Evolutionary conservation across 2,888 invertebrate species (phyloP).

Genomic region (Ametastegia equiseti): DNA sequence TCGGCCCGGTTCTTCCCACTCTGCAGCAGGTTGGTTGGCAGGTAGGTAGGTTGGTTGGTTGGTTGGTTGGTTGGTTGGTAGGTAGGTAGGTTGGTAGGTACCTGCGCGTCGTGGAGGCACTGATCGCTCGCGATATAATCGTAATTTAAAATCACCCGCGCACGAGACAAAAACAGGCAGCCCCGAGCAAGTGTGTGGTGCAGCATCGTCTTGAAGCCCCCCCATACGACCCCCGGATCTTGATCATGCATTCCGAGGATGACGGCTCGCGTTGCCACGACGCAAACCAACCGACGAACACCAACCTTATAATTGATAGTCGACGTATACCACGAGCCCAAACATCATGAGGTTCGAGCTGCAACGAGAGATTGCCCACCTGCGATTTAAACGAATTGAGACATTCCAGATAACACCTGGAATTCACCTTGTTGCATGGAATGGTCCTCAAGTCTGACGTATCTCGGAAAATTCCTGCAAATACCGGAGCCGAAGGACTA

Average conservation of each 20-base stretch:
- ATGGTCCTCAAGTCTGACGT: too few species aligned
- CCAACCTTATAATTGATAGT: slow-evolving; percentile 29
- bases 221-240: slow-evolving; percentile 63
- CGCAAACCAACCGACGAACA: slow-evolving; percentile 26
- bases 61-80: slow-evolving; percentile 50
- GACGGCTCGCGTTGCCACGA: slow-evolving; percentile 55
- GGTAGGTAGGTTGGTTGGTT: slow-evolving; percentile 53
- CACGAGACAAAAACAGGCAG: slow-evolving; percentile 70
- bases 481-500: too few species aligned
- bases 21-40: neutral
- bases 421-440: too few species aligned
- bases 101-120: slow-evolving; percentile 64
- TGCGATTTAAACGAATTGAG: neutral
- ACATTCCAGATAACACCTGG: too few species aligned
- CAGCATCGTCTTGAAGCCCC: slow-evolving; percentile 52
- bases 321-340: neutral
- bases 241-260: slow-evolving; percentile 70
- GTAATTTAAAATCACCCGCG: slow-evolving; percentile 72
- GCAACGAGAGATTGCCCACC: neutral
- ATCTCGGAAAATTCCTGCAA: too few species aligned
- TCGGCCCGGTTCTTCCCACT: slow-evolving; percentile 58
- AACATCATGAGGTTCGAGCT: neutral
- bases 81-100: slow-evolving; percentile 59
- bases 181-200: slow-evolving; percentile 67
- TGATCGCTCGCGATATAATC: slow-evolving; percentile 69